Conservation (phyloP, 2,113 vertebrate genomes). For the Bubo bubo region DNA sequence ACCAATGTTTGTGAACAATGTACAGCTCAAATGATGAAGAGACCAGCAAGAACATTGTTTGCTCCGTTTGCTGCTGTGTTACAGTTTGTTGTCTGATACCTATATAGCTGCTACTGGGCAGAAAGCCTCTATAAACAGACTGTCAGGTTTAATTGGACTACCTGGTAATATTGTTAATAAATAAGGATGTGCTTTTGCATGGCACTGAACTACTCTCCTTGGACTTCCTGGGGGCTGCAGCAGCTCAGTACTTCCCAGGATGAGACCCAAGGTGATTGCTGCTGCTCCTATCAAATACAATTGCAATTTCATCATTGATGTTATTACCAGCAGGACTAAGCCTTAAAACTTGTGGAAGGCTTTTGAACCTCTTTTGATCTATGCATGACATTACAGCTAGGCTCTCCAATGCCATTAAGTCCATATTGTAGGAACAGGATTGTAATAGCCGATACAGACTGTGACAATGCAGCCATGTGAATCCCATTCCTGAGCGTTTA, state of each 20-base stretch:
- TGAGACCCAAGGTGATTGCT: not conserved
- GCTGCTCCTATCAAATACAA: not conserved
- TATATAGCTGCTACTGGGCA: not conserved
- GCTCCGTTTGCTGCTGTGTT: slow-evolving; percentile 18
- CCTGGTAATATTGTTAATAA: slow-evolving; percentile 20
- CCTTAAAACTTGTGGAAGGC: not conserved
- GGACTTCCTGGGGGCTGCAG: not conserved
- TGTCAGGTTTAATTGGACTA: slow-evolving; percentile 35
- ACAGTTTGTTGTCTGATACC: not conserved
- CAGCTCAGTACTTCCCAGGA: not conserved
- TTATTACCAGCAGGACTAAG: not conserved
- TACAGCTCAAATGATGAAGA: not conserved
- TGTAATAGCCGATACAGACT: not conserved
- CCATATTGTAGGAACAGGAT: fast-evolving
- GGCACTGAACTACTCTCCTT: not conserved
- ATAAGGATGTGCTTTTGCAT: not conserved
- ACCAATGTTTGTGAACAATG: slow-evolving; percentile 7
- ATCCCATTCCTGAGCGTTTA: not conserved
- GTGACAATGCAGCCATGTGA: not conserved
- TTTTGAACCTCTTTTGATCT: slow-evolving; percentile 16
- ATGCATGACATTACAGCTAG: not conserved
- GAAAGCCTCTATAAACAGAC: slow-evolving; percentile 31
- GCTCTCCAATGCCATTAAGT: not conserved
- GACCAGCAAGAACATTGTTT: not conserved
- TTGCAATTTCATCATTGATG: not conserved